Evolutionary conservation across 30 jellyfish, hydroid and myxozoan genomes (phyloP).

Genomic region (Mastigias papua): DNA sequence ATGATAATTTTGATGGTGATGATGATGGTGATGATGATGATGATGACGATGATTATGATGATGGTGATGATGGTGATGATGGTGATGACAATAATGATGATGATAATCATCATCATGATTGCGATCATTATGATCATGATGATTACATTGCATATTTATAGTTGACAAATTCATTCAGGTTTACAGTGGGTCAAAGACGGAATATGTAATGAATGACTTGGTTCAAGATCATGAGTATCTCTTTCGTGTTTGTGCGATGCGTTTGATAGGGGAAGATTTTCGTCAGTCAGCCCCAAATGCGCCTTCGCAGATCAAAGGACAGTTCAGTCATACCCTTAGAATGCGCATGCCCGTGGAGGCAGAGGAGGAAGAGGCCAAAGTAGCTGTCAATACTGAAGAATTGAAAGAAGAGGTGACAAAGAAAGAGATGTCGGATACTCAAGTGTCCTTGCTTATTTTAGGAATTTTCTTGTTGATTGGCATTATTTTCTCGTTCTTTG

Average conservation of each 20-base stretch:
- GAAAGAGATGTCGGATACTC: constrained; percentile 83
- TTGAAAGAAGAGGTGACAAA: constrained; percentile 30
- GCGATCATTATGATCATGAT: too few relatives aligned
- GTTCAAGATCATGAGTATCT: constrained; percentile 81
- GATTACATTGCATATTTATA: background rate
- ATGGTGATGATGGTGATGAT: too few relatives aligned
- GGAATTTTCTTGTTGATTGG: constrained; percentile 83
- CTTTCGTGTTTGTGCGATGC: constrained; percentile 87
- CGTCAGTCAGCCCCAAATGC: constrained; percentile 61
- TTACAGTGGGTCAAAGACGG: constrained; percentile 77
- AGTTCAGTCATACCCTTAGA: constrained; percentile 65
- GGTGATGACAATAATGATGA: too few relatives aligned
- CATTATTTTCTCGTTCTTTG: constrained; percentile 66
- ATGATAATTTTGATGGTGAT: too few relatives aligned
- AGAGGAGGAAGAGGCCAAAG: constrained; percentile 46
- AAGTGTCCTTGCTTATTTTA: constrained; percentile 82
- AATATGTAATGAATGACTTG: constrained; percentile 38
- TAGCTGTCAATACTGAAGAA: constrained; percentile 24
- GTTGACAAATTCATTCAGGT: constrained; percentile 56
- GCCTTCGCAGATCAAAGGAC: constrained; percentile 90
- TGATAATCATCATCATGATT: too few relatives aligned
- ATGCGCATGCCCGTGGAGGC: constrained; percentile 71
- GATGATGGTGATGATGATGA: too few relatives aligned
- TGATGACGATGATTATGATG: too few relatives aligned
- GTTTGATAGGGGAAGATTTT: constrained; percentile 63